Evolutionary conservation across 2,113 vertebrate genomes (phyloP).

Genomic region (Tragulus kanchil): DNA sequence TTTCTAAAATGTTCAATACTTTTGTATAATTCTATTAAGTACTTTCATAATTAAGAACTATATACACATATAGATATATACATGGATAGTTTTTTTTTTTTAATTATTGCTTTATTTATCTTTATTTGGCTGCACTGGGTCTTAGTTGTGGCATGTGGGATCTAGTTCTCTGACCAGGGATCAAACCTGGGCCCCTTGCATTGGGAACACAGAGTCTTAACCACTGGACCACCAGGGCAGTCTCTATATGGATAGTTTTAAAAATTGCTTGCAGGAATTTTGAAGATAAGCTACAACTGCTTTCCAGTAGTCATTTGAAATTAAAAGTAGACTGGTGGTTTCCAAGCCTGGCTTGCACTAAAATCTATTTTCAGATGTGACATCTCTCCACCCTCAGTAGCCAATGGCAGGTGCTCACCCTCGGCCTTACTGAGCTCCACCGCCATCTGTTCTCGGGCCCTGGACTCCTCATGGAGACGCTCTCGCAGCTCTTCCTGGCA

Average conservation of each 20-base stretch:
- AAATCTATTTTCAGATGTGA: constrained; percentile 25
- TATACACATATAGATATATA: background rate
- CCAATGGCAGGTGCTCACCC: constrained; percentile 86
- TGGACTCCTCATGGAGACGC: constrained; percentile 91
- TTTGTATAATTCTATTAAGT: constrained; percentile 19
- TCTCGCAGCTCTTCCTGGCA: constrained; percentile 96
- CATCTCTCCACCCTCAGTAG: background rate
- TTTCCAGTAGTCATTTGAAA: background rate
- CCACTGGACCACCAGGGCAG: too few relatives aligned
- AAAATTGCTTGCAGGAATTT: constrained; percentile 14
- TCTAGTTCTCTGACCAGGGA: too few relatives aligned
- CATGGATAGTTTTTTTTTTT: too few relatives aligned
- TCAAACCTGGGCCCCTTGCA: too few relatives aligned
- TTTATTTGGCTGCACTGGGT: too few relatives aligned
- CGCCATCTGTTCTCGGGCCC: constrained; percentile 94
- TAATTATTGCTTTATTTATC: too few relatives aligned
- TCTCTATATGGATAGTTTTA: background rate
- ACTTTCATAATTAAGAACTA: background rate
- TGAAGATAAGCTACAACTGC: constrained; percentile 42
- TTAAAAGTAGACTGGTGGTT: background rate
- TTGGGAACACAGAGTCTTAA: too few relatives aligned
- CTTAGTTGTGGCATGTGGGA: too few relatives aligned
- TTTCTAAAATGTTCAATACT: constrained; percentile 47
- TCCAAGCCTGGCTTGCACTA: background rate
- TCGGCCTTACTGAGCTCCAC: constrained; percentile 96